Evolutionary conservation across 2,113 vertebrate genomes (phyloP), one percentile per base, ranked within the genome.

Genomic region (Rostratula benghalensis): DNA sequence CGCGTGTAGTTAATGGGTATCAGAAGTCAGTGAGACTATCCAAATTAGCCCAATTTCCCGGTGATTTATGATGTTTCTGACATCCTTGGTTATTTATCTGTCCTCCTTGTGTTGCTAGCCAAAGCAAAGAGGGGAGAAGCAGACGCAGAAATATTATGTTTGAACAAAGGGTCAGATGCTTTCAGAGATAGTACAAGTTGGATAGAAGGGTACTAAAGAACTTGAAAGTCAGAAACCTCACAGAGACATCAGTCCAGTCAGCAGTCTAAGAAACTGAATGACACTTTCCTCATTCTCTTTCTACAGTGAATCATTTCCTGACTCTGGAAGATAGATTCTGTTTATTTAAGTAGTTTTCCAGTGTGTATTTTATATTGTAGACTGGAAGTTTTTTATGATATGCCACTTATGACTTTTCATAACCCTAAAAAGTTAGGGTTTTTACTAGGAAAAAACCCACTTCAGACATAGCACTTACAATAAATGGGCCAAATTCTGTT

Each of bases 261-360:
- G 76, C 57, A 83, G 30, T 87, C 83, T 86, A 86, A 83, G 79
- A 45, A 90, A 70, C 1, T 30, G 82, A 90, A 93, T 67, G 27
- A 31, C 30, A 2, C 37, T 96, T 94, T 94, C 87, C 57, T 96
- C 41, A 41, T 79, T 83, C 56, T n/a, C 69, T 92, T 85, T 88
- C 93, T 89, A 68, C 7, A 51, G 93, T 89, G 67, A 53, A 90
- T 88, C 5, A 93, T 88, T 88, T 90, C 59, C 64, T 94, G 88
- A 85, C 35, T 93, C 93, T 96, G 83, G 76, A 97, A 96, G 97
- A 96, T 74, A 91, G 35, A 61, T 96, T 97, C 91, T 96, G 67
- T 95, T 87, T 51, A 77, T 91, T 87, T 97, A 98, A 98, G 89
- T 97, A 90, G 80, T 97, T 98, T 98, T 97, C 83, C 97, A 98